Base-by-base conservation (phyloP, 2,113 vertebrate genomes). In the Ondatra zibethicus region DNA sequence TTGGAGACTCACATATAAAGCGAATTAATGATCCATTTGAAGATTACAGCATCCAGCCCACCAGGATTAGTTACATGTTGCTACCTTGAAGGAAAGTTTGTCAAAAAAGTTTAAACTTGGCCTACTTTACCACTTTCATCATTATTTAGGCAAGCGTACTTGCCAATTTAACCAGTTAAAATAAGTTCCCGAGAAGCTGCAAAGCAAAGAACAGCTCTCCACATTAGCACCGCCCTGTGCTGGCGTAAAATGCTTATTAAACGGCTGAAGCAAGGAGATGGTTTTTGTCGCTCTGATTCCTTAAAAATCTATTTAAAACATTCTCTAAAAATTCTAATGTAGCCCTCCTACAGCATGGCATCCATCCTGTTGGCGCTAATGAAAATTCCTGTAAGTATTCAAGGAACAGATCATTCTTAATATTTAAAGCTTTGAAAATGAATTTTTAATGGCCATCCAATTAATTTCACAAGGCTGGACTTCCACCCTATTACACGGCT, bases 381-480 rank as follows among this genome's bases (percentile, higher is more conserved):
- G 61, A 31, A 77, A 82, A 58, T 91, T 72, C 80, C 29, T 97
- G 88, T 91, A 97, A 94, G 86, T 96, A 95, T 85, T 95, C 50
- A 97, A 97, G 78, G 33, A 93, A 85, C 72, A 93, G 63, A 95
- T 89, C 42, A 91, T 93, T 88, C 63, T 92, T 96, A 95, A 92
- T 91, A 88, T 78, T 97, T 86, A 94, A 97, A 76, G 21, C 5
- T 4, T 88, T 88, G 77, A 50, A 93, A 81, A 89, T 97, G 72
- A 95, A 94, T 88, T 88, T 89, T 97, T 89, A 92, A 89, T 94
- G 52, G 3, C 5, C 61, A 82, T 82, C 58, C 58, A 61, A 92
- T 92, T 92, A 87, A 94, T 76, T 96, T 76, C 42, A 92, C 21
- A 90, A 95, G 72, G 29, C 39, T 55, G 68, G 45, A 73, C 52